These are phyloP conservation scores for Malaclemys terrapin DNA, from an alignment of 2,113 vertebrate genomes.

Conservation along the genomic window DNA sequence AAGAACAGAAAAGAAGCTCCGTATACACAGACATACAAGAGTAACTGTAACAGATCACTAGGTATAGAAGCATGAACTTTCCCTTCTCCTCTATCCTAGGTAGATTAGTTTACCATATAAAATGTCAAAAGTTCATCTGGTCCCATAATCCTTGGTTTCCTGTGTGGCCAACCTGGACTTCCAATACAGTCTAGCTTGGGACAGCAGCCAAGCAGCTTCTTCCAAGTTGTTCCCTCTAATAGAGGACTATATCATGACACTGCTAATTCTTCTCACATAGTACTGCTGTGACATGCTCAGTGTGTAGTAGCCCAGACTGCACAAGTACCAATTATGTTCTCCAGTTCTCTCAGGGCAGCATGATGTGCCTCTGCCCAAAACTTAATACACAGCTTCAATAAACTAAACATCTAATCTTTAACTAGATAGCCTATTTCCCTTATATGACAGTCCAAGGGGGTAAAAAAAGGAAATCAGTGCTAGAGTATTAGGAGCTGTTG, in stretches of 20 bases:
- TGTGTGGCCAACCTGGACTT: accelerated
- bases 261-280: not conserved
- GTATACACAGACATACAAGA: not conserved
- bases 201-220: not conserved
- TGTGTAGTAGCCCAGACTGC: not conserved
- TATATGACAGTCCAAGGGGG: not conserved
- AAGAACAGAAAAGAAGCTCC: not conserved
- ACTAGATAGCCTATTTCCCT: not conserved
- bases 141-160: not conserved
- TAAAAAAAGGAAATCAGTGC: not conserved
- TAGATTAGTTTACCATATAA: not conserved
- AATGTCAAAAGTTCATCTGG: accelerated
- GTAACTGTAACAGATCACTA: not conserved
- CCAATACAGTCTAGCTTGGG: accelerated
- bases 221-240: not conserved
- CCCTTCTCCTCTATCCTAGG: not conserved
- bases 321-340: not conserved
- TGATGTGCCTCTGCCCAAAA: not conserved
- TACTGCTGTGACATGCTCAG: not conserved
- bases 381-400: not conserved
- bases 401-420: not conserved
- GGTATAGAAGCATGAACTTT: not conserved
- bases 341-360: not conserved
- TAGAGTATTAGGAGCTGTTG: not conserved
- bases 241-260: not conserved